Conservation (phyloP, 2,888 invertebrate species). For the Thecocarcelia acutangulata region DNA sequence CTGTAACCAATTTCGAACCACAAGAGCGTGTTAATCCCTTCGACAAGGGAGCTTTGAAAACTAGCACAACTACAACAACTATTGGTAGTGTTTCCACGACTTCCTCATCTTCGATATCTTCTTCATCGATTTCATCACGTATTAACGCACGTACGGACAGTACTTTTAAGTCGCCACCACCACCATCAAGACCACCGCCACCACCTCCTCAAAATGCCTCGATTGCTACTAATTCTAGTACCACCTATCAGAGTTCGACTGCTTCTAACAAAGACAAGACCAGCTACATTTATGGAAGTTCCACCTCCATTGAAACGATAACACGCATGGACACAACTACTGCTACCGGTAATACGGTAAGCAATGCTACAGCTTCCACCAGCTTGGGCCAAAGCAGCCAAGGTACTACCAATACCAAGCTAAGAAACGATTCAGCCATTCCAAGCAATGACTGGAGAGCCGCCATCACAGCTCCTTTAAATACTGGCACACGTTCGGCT, state of each 20-base stretch:
- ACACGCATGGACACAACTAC: constrained; percentile 78
- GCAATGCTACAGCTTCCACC: constrained; percentile 66
- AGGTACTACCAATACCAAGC: constrained; percentile 72
- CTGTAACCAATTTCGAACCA: constrained; percentile 80
- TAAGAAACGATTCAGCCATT: constrained; percentile 57
- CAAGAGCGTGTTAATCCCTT: constrained; percentile 81
- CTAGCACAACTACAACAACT: constrained; percentile 70
- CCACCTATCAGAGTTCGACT: constrained; percentile 76
- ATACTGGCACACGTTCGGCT: constrained; percentile 76
- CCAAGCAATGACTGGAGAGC: constrained; percentile 73
- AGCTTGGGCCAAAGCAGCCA: constrained; percentile 71
- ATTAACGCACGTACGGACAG: constrained; percentile 77
- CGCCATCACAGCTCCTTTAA: constrained; percentile 53
- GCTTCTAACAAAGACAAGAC: constrained; percentile 74
- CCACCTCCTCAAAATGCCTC: constrained; percentile 73
- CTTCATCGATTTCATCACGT: constrained; percentile 78
- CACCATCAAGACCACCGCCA: constrained; percentile 77
- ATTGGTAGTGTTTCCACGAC: constrained; percentile 72
- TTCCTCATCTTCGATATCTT: constrained; percentile 76
- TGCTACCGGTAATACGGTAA: constrained; percentile 73
- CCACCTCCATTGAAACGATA: constrained; percentile 77
- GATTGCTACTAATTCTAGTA: constrained; percentile 70
- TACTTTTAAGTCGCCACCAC: constrained; percentile 77
- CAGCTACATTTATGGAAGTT: constrained; percentile 75
- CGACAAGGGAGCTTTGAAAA: constrained; percentile 77